phyloP scores from a whole-genome alignment of 2,888 invertebrate species.

The Dynastes maya region DNA sequence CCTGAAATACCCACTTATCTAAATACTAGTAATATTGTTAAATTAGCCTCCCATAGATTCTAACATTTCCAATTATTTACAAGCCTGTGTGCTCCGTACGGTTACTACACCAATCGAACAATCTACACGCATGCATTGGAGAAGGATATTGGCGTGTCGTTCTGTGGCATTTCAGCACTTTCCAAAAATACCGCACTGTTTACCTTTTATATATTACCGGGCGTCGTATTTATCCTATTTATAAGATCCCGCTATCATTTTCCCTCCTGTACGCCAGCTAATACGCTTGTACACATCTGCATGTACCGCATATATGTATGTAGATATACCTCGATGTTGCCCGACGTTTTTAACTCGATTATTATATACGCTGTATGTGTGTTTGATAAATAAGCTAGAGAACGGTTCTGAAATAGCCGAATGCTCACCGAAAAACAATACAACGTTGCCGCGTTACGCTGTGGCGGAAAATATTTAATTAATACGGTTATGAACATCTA shows the following conservation, averaged over 20 bases:
- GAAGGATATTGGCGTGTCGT: slow-evolving; percentile 2
- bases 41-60: no score
- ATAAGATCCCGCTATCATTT: slow-evolving; percentile 12
- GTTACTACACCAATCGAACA: no score
- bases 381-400: background rate
- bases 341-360: slow-evolving; percentile 20
- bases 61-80: no score
- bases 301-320: background rate
- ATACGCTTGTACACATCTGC: no score
- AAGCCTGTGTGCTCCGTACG: no score
- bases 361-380: background rate
- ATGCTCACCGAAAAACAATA: background rate
- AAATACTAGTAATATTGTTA: no score
- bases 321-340: background rate
- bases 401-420: slow-evolving; percentile 20
- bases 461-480: no score
- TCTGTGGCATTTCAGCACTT: background rate
- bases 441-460: no score
- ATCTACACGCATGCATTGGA: background rate
- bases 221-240: slow-evolving; percentile 42
- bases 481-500: no score
- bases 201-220: slow-evolving; percentile 33
- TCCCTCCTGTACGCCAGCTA: background rate
- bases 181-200: slow-evolving; percentile 37
- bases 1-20: no score